Evolutionary conservation across 2,113 vertebrate species (phyloP).

Genomic region (Upupa epops): DNA sequence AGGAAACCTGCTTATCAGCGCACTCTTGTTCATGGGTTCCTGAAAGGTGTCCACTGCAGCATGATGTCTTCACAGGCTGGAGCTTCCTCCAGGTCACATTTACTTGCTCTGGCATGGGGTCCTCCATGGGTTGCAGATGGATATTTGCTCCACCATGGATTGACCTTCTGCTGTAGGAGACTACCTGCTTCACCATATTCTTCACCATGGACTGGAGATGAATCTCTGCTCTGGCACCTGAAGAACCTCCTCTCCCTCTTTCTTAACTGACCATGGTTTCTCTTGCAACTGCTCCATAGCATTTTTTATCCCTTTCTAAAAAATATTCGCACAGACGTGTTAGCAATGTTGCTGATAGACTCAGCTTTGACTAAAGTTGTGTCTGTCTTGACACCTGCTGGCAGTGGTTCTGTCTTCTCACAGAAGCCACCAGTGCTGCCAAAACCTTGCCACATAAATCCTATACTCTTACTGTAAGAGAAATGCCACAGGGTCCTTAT

Average conservation of each 20-base stretch:
- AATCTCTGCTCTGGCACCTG: too few relatives aligned
- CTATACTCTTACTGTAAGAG: neutral
- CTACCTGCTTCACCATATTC: too few relatives aligned
- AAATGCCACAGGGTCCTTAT: neutral
- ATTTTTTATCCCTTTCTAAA: neutral
- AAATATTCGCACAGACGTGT: rapidly evolving
- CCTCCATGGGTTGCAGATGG: too few relatives aligned
- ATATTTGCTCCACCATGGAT: too few relatives aligned
- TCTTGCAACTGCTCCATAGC: too few relatives aligned
- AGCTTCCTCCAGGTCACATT: too few relatives aligned
- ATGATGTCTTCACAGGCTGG: too few relatives aligned
- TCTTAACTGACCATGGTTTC: too few relatives aligned
- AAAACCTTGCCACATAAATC: neutral
- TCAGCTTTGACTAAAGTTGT: neutral
- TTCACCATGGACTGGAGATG: too few relatives aligned
- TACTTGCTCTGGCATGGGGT: too few relatives aligned
- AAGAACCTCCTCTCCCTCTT: neutral
- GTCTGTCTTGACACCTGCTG: rapidly evolving
- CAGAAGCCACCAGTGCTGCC: neutral
- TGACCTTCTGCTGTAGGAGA: too few relatives aligned
- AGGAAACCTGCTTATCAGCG: rapidly evolving
- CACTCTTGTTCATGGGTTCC: neutral
- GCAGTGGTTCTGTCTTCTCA: neutral
- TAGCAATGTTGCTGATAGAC: rapidly evolving
- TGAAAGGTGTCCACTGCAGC: too few relatives aligned